Conservation (phyloP, 1,140 invertebrate genomes). For the Apocrypta bakeri region DNA sequence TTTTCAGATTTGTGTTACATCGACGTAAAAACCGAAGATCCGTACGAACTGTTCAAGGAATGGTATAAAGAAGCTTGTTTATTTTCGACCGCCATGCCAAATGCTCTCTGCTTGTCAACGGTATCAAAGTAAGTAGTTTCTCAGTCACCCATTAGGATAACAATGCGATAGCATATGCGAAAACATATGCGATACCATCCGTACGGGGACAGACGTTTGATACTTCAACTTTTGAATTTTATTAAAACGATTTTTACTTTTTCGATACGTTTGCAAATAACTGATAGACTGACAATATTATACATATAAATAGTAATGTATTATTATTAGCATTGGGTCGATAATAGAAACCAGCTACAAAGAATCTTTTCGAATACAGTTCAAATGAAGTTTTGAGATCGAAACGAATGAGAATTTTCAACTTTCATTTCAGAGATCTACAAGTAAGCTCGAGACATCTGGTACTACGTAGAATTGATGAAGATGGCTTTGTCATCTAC, state of each 20-base stretch:
- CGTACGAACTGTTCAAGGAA: conserved; percentile 70
- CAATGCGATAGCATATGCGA: too few relatives aligned
- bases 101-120: conserved; percentile 71
- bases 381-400: too few relatives aligned
- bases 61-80: conserved; percentile 67
- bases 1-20: conserved; percentile 64
- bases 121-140: conserved; percentile 71
- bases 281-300: too few relatives aligned
- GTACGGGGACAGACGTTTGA: not conserved
- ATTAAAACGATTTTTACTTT: not conserved
- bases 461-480: conserved; percentile 70
- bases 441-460: conserved; percentile 72
- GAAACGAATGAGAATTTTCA: too few relatives aligned
- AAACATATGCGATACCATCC: too few relatives aligned
- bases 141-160: too few relatives aligned
- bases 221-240: not conserved
- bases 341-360: too few relatives aligned
- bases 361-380: too few relatives aligned
- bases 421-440: conserved; percentile 64
- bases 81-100: conserved; percentile 57
- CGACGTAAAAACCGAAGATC: conserved; percentile 63
- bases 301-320: too few relatives aligned
- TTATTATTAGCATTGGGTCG: too few relatives aligned
- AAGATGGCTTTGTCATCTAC: conserved; percentile 74
- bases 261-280: too few relatives aligned